Conservation (phyloP, 2,888 invertebrate species). For the Catocala nupta region DNA sequence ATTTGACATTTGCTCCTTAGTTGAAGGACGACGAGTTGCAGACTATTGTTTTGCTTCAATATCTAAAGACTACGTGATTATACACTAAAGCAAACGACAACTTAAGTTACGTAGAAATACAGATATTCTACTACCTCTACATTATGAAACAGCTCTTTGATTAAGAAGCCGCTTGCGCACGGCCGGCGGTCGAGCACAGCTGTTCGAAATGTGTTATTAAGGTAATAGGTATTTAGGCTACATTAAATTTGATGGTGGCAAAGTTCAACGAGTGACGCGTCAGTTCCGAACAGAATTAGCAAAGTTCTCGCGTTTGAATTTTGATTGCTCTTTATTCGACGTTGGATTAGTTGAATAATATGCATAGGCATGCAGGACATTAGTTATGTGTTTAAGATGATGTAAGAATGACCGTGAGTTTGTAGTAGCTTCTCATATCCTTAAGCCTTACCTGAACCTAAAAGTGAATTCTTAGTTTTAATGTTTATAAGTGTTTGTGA, state of each 20-base stretch:
- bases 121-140: neutral
- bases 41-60: slow-evolving; percentile 36
- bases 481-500: too few species aligned
- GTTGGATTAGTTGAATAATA: too few species aligned
- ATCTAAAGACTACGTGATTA: slow-evolving; percentile 27
- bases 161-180: neutral
- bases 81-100: slow-evolving; percentile 14
- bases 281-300: too few species aligned
- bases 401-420: too few species aligned
- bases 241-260: slow-evolving; percentile 8
- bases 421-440: too few species aligned
- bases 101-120: slow-evolving; percentile 1
- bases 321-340: too few species aligned
- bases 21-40: slow-evolving; percentile 52
- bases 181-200: slow-evolving; percentile 19
- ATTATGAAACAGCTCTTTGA: slow-evolving; percentile 1
- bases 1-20: slow-evolving; percentile 52
- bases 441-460: too few species aligned
- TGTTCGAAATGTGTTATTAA: slow-evolving; percentile 21
- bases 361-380: too few species aligned
- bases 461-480: too few species aligned
- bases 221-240: slow-evolving; percentile 12
- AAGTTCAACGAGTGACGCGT: neutral
- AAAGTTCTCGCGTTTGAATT: too few species aligned
- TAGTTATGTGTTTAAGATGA: too few species aligned